A percentile compares a stretch with the other conserved stretches of the same genome.
Conservation (phyloP, 2,113 vertebrate genomes). For the Aptenodytes patagonicus region DNA sequence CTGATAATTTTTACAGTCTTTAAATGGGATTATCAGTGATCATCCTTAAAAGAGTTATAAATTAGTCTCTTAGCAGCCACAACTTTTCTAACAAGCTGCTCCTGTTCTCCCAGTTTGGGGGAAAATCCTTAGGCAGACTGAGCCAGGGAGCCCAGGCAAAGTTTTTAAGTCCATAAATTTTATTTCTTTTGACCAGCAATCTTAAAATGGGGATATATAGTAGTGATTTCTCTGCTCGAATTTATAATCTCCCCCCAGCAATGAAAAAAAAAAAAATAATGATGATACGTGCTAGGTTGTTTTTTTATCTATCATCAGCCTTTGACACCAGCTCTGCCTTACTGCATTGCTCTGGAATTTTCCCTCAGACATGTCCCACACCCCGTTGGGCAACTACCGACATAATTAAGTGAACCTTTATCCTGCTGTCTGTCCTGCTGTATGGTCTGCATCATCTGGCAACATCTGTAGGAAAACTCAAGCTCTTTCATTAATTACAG, state of each 20-base stretch:
- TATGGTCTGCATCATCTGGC: background rate
- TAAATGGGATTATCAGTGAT: background rate
- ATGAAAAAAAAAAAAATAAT: background rate
- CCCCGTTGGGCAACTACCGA: background rate
- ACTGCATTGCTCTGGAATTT: background rate
- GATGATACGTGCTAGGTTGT: rapidly evolving
- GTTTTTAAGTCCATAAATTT: background rate
- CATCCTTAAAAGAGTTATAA: background rate
- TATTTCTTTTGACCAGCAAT: background rate
- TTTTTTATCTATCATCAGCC: background rate
- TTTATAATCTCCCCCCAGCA: background rate
- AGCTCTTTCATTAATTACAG: background rate
- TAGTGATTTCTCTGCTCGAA: background rate
- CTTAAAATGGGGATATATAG: background rate
- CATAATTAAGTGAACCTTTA: background rate
- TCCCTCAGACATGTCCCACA: background rate
- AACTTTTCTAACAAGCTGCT: background rate
- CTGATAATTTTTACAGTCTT: background rate
- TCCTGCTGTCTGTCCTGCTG: background rate
- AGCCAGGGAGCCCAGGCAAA: background rate
- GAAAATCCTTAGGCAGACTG: background rate
- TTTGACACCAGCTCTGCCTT: background rate
- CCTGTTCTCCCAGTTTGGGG: background rate
- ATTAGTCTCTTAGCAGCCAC: background rate
- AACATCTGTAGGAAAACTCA: background rate